Conservation (phyloP, 2,888 invertebrate genomes). For the Drosophila parthenogenetica region DNA sequence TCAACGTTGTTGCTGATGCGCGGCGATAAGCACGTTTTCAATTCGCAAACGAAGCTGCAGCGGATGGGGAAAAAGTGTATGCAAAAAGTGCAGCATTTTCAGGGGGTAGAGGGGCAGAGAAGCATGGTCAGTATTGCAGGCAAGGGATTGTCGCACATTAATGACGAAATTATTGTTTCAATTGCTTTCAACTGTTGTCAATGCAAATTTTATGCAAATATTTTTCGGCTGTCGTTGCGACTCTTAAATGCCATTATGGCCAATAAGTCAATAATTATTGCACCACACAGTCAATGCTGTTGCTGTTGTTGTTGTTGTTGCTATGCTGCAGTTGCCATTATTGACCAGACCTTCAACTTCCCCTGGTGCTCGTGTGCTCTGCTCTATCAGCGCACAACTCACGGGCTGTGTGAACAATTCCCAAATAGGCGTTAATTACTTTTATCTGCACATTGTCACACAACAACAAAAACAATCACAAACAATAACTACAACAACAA, state of each 20-base stretch:
- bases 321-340: conserved; percentile 37
- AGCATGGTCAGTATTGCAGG: background rate
- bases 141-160: conserved; percentile 72
- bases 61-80: background rate
- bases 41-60: conserved; percentile 64
- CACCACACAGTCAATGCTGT: conserved; percentile 17
- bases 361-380: background rate
- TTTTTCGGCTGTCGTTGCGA: conserved; percentile 49
- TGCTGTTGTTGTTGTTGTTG: conserved; percentile 23
- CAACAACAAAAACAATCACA: conserved; percentile 36
- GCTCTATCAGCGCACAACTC: background rate
- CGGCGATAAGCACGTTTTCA: conserved; percentile 80
- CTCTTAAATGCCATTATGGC: conserved; percentile 76
- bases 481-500: conserved; percentile 28
- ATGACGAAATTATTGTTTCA: conserved; percentile 82
- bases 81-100: conserved; percentile 26
- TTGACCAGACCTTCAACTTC: conserved; percentile 8
- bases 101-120: background rate
- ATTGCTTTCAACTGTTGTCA: conserved; percentile 81
- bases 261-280: conserved; percentile 81
- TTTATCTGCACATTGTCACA: conserved; percentile 72
- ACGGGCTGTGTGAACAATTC: conserved; percentile 48
- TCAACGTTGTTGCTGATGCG: conserved; percentile 68
- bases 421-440: conserved; percentile 79
- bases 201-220: conserved; percentile 81